A percentile compares a stretch with the other conserved stretches of the same genome.
phyloP scores from a whole-genome alignment of 1,140 invertebrate species.

The Steinernema feltiae region DNA sequence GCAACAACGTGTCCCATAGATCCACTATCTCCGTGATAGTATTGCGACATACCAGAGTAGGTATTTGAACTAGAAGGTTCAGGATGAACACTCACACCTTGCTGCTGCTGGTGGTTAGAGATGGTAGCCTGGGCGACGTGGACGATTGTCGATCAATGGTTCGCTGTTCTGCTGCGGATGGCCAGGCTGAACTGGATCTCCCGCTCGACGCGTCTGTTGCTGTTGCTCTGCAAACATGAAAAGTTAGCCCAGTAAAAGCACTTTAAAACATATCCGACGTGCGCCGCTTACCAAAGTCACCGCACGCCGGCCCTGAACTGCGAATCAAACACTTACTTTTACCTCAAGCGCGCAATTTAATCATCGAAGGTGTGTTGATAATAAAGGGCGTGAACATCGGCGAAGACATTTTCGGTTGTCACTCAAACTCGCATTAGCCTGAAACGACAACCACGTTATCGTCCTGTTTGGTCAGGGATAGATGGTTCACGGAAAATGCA shows the following conservation, averaged over 20 bases:
- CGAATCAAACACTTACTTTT: background rate
- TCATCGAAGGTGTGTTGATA: slow-evolving; percentile 5
- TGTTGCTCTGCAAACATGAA: background rate
- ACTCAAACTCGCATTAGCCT: background rate
- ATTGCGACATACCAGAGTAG: background rate
- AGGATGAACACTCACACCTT: too few relatives aligned
- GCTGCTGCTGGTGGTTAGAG: background rate
- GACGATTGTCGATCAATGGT: background rate
- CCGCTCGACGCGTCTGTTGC: background rate
- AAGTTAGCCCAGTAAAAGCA: too few relatives aligned
- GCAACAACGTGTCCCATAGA: background rate
- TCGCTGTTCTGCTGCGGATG: background rate
- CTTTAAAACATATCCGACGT: too few relatives aligned
- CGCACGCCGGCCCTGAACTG: too few relatives aligned
- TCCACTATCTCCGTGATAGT: background rate
- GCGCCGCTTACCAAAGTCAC: too few relatives aligned
- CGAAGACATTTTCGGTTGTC: background rate
- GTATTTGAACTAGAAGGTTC: background rate
- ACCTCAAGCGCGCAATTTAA: background rate
- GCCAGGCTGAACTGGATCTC: background rate
- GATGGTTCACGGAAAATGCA: background rate
- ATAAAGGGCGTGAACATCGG: slow-evolving; percentile 5
- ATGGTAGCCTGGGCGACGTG: background rate
- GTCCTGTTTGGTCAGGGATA: background rate
- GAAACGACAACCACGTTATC: too few relatives aligned